Percentiles rank a stretch among this genome's conserved stretches.
Evolutionary conservation across 2,113 vertebrate species (phyloP).

Genomic region (Dunckerocampus dactyliophorus): DNA sequence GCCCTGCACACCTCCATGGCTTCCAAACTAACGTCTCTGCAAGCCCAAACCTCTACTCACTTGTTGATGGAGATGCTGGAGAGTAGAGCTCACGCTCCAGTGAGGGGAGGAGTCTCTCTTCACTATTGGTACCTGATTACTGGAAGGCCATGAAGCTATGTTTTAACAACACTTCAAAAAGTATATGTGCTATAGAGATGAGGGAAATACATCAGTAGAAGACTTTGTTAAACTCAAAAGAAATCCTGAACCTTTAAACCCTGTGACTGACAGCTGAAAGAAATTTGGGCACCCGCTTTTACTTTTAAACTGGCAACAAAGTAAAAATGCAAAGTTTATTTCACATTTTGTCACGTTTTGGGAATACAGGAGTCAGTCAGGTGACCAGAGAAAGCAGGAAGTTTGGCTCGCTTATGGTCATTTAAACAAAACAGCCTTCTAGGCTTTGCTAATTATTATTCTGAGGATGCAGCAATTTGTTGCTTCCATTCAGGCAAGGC

Average conservation of each 20-base stretch:
- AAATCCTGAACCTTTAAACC: slow-evolving; percentile 45
- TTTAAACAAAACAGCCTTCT: slow-evolving; percentile 95
- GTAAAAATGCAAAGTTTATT: neutral
- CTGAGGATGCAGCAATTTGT: slow-evolving; percentile 98
- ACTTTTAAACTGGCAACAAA: neutral
- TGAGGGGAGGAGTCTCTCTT: slow-evolving; percentile 36
- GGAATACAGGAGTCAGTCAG: slow-evolving; percentile 77
- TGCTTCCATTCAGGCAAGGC: slow-evolving; percentile 91
- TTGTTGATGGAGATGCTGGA: slow-evolving; percentile 70
- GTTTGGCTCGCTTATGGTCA: slow-evolving; percentile 80
- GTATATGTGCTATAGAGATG: too few species aligned
- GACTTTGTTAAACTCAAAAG: slow-evolving; percentile 51
- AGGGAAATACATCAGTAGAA: slow-evolving; percentile 33
- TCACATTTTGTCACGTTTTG: slow-evolving; percentile 26
- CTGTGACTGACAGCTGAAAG: slow-evolving; percentile 26
- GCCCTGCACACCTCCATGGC: slow-evolving; percentile 66
- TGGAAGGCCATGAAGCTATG: slow-evolving; percentile 47
- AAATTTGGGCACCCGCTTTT: slow-evolving; percentile 8
- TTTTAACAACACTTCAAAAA: slow-evolving; percentile 40
- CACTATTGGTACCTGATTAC: slow-evolving; percentile 37
- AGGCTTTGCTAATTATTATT: slow-evolving; percentile 97
- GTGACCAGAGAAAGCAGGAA: slow-evolving; percentile 70
- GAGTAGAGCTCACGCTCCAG: neutral
- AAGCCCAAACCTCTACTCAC: slow-evolving; percentile 61
- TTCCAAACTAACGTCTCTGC: slow-evolving; percentile 59